Conservation (phyloP, 2,888 invertebrate species). For the Plagiodera versicolora region DNA sequence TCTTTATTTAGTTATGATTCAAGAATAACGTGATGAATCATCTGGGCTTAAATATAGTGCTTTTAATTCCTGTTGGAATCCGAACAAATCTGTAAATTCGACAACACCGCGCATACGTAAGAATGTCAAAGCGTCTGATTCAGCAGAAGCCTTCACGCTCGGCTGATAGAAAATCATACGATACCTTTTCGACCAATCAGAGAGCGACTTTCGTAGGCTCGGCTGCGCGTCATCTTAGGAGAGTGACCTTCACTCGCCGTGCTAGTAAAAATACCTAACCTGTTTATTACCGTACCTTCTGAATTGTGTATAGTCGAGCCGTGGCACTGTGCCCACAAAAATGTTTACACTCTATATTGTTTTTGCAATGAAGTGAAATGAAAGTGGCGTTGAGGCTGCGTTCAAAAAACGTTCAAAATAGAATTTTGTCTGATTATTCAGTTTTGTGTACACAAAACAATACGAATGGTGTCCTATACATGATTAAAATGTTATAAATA, state of each 20-base stretch:
- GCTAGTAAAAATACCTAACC: neutral
- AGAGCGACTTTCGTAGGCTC: constrained; percentile 30
- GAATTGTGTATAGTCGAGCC: too few relatives aligned
- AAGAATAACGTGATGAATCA: too few relatives aligned
- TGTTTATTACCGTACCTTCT: neutral
- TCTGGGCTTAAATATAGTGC: too few relatives aligned
- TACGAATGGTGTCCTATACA: too few relatives aligned
- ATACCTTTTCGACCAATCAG: constrained; percentile 31
- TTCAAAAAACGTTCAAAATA: too few relatives aligned
- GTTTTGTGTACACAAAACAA: too few relatives aligned
- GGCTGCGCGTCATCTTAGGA: constrained; percentile 10
- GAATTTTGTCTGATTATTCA: too few relatives aligned
- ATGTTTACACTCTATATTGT: neutral
- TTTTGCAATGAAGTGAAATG: too few relatives aligned
- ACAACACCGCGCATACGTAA: neutral
- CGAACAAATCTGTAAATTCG: neutral
- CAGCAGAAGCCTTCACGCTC: constrained; percentile 15
- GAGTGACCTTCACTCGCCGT: constrained; percentile 2
- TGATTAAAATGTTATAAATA: too few relatives aligned
- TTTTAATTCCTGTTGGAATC: too few relatives aligned
- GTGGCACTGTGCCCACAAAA: neutral
- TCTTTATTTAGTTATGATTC: too few relatives aligned
- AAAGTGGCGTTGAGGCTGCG: too few relatives aligned
- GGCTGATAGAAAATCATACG: constrained; percentile 31
- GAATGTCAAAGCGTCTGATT: neutral